Evolutionary conservation across 2,888 invertebrate species (phyloP).

Genomic region (Formica aserva): DNA sequence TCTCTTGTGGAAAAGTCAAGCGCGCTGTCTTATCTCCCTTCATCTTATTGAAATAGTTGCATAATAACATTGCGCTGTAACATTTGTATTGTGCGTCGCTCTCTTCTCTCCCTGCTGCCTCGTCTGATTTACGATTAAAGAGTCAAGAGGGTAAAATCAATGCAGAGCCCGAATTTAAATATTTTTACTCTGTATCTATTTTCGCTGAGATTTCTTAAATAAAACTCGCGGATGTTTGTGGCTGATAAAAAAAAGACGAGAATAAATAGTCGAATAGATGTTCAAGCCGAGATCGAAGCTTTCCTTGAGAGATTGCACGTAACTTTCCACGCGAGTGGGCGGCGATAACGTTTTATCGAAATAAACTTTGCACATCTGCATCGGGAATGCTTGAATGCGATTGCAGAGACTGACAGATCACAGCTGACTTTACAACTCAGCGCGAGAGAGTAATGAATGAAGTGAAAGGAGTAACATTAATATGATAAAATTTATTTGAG

Average conservation of each 20-base stretch:
- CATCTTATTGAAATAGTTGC: slow-evolving; percentile 32
- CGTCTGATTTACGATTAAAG: not conserved
- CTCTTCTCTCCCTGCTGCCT: not conserved
- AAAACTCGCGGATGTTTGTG: not conserved
- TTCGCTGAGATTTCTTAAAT: not conserved
- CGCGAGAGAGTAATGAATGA: slow-evolving; percentile 23
- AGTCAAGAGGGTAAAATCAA: not conserved
- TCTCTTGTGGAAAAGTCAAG: slow-evolving; percentile 52
- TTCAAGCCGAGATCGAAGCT: slow-evolving; percentile 35
- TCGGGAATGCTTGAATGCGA: slow-evolving; percentile 15
- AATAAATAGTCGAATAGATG: slow-evolving; percentile 11
- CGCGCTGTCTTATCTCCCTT: slow-evolving; percentile 38
- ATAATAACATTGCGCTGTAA: slow-evolving; percentile 18
- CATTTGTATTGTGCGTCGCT: slow-evolving; percentile 17
- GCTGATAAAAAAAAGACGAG: not conserved
- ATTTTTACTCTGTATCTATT: not conserved
- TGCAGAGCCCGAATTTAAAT: not conserved
- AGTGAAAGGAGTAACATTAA: not conserved
- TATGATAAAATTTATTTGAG: not conserved
- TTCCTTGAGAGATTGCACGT: slow-evolving; percentile 8
- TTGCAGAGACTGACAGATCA: slow-evolving; percentile 6
- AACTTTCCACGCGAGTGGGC: slow-evolving; percentile 53
- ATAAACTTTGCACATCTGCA: slow-evolving; percentile 55
- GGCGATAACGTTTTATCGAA: slow-evolving; percentile 59
- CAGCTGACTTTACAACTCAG: slow-evolving; percentile 42